A percentile compares a stretch with the other conserved stretches of the same genome.
Evolutionary conservation across 2,888 invertebrate genomes (phyloP).

Genomic region (Zaprionus bogoriensis): DNA sequence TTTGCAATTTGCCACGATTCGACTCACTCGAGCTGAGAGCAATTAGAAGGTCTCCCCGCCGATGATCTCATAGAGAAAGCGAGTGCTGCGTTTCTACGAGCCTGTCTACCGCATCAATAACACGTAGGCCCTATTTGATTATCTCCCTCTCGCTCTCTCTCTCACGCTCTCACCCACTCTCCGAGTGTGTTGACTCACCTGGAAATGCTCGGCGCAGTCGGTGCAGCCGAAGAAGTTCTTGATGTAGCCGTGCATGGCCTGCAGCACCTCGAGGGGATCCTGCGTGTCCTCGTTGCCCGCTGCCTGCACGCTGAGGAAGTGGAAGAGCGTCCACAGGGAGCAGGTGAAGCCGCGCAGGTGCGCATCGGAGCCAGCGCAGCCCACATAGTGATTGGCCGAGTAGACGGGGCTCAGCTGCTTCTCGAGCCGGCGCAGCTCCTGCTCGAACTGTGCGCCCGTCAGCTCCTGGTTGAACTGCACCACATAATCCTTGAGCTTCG

Average conservation of each 20-base stretch:
- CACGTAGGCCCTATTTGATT: constrained; percentile 4
- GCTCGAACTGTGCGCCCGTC: constrained; percentile 86
- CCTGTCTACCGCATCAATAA: too few relatives aligned
- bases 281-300: constrained; percentile 83
- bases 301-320: constrained; percentile 93
- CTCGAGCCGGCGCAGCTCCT: constrained; percentile 85
- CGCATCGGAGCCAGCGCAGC: constrained; percentile 91
- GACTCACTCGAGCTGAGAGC: not conserved
- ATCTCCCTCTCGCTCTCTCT: not conserved
- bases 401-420: constrained; percentile 84
- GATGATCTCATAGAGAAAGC: constrained; percentile 21
- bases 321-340: constrained; percentile 97
- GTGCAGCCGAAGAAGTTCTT: constrained; percentile 96
- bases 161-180: not conserved
- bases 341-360: constrained; percentile 94
- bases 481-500: constrained; percentile 85
- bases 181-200: constrained; percentile 84
- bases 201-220: constrained; percentile 95
- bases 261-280: constrained; percentile 88
- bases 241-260: constrained; percentile 93
- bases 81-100: too few relatives aligned
- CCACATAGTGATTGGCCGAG: constrained; percentile 86
- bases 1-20: too few relatives aligned
- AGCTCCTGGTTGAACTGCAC: constrained; percentile 84
- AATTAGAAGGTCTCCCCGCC: not conserved